A percentile compares a stretch with the other conserved stretches of the same genome.
phyloP scores from a whole-genome alignment of 1,140 invertebrate species.

The Heterodera carotae region DNA sequence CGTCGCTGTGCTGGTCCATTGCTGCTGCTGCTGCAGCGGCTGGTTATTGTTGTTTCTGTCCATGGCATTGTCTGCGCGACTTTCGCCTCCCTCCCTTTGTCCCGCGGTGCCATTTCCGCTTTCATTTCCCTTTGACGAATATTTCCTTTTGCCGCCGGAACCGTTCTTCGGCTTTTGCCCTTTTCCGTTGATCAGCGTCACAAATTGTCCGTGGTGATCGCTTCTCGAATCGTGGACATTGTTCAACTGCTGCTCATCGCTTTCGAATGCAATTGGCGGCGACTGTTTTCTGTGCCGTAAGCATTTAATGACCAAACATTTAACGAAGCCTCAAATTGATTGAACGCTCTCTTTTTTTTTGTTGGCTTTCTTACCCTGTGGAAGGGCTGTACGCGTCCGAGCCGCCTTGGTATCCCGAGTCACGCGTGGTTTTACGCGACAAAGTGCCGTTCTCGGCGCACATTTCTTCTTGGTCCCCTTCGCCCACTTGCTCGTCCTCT shows the following conservation, averaged over 20 bases:
- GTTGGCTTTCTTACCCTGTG: conserved; percentile 7
- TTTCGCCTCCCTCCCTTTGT: not conserved
- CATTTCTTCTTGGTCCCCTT: not conserved
- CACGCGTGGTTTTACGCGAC: conserved; percentile 11
- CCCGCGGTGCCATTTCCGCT: not conserved
- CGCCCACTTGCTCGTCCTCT: not conserved
- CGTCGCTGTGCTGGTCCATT: not conserved
- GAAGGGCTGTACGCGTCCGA: conserved; percentile 24
- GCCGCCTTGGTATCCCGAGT: conserved; percentile 30
- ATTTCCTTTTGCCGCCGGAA: not conserved
- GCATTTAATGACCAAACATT: not conserved
- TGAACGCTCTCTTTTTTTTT: no score
- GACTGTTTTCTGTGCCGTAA: not conserved
- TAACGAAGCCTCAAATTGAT: not conserved
- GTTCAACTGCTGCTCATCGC: not conserved
- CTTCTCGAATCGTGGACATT: not conserved
- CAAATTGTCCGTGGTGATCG: not conserved
- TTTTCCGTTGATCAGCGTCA: not conserved
- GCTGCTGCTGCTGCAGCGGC: not conserved
- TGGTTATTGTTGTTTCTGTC: conserved; percentile 7
- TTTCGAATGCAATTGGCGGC: not conserved
- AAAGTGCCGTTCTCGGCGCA: not conserved
- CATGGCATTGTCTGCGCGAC: not conserved
- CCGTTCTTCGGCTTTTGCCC: not conserved
- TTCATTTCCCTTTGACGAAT: not conserved